A percentile compares a stretch with the other conserved stretches of the same genome.
phyloP scores from a whole-genome alignment of 2,797 vertebrate genomes.

The Coregonus ussuriensis region DNA sequence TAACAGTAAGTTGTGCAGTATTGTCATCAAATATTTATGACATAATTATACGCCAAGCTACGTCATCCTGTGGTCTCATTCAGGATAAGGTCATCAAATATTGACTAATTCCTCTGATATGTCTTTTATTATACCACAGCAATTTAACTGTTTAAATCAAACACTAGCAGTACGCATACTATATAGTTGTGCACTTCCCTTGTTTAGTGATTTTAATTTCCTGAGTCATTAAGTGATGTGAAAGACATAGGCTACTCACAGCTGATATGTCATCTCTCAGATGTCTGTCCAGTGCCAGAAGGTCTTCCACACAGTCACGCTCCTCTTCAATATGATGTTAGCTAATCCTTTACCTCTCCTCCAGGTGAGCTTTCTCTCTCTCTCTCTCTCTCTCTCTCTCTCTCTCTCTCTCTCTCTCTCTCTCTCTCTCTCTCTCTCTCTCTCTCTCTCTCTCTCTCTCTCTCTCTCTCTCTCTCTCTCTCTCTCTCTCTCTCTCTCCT shows the following conservation, averaged over 20 bases:
- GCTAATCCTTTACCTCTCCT: constrained; percentile 1
- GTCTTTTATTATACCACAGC: background rate
- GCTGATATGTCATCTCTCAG: background rate
- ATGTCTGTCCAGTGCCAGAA: background rate
- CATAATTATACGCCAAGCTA: background rate
- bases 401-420: background rate
- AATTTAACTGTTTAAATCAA: background rate
- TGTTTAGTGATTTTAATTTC: background rate
- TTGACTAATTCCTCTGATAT: background rate
- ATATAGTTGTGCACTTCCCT: background rate
- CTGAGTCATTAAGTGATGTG: background rate
- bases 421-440: constrained; percentile 4
- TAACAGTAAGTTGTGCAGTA: background rate
- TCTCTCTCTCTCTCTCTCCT: constrained; percentile 12
- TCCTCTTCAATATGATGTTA: background rate
- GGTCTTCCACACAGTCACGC: background rate
- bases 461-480: constrained; percentile 4
- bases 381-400: constrained; percentile 6
- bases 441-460: constrained; percentile 4
- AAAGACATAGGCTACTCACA: background rate
- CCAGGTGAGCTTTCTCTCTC: constrained; percentile 10
- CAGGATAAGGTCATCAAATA: background rate
- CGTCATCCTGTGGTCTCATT: background rate
- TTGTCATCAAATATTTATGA: background rate
- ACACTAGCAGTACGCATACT: background rate